A percentile compares a stretch with the other conserved stretches of the same genome.
Evolutionary conservation across 2,113 vertebrate species (phyloP).

Genomic region (Xiphorhynchus elegans): DNA sequence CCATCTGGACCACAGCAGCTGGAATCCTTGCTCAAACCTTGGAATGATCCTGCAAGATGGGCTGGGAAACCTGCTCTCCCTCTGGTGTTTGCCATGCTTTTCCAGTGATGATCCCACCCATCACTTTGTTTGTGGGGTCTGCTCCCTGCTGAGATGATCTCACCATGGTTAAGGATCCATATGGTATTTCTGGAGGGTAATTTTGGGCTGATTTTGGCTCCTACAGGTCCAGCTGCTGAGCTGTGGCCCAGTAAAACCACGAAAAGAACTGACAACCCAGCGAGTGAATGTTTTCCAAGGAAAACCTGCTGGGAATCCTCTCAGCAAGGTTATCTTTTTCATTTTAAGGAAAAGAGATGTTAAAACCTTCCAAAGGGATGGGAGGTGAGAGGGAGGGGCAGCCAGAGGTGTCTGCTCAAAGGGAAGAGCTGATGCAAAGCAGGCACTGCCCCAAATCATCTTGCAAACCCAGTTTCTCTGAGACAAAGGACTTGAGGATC

Average conservation of each 20-base stretch:
- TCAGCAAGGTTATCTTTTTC: neutral
- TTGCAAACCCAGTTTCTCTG: neutral
- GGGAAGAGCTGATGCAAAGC: neutral
- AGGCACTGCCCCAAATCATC: neutral
- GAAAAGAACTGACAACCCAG: neutral
- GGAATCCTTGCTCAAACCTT: neutral
- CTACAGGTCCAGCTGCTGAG: neutral
- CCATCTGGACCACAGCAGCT: neutral
- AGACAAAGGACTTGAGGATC: neutral
- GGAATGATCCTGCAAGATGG: neutral
- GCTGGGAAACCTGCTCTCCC: neutral
- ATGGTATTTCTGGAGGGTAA: neutral
- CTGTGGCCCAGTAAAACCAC: neutral
- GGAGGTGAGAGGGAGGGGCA: neutral
- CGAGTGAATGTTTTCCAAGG: fast-evolving
- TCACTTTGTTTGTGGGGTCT: neutral
- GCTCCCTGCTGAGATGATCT: fast-evolving
- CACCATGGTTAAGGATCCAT: neutral
- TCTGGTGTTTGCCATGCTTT: fast-evolving
- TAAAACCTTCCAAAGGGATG: neutral
- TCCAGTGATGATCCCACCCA: neutral
- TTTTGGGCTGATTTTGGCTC: neutral
- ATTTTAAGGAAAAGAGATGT: neutral
- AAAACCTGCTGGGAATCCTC: neutral
- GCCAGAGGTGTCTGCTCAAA: neutral